Conservation (phyloP, 2,797 vertebrate genomes). For the Natrix natrix region DNA sequence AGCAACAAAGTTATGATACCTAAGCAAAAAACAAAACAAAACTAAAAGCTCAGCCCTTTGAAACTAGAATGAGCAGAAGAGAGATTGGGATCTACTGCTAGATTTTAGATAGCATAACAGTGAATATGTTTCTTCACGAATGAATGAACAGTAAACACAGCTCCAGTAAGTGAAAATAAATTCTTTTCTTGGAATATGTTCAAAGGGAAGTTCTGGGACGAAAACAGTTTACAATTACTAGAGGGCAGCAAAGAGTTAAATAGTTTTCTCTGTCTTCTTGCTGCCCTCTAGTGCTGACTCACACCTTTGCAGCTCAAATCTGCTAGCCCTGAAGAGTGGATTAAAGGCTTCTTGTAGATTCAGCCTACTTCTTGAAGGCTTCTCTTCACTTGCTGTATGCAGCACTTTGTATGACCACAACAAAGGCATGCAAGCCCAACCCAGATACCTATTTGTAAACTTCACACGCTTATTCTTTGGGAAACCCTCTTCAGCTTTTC, state of each 20-base stretch:
- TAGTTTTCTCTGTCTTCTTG: not conserved
- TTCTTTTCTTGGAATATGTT: not conserved
- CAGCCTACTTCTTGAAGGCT: not conserved
- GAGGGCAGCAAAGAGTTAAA: not conserved
- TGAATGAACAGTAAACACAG: not conserved
- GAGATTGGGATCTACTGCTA: not conserved
- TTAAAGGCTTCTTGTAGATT: not conserved
- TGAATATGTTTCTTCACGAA: not conserved
- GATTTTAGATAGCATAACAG: not conserved
- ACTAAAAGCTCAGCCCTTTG: not conserved
- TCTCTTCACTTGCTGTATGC: not conserved
- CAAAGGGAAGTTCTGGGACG: not conserved
- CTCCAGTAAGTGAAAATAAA: not conserved
- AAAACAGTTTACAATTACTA: not conserved
- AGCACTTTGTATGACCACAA: not conserved
- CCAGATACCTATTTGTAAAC: not conserved
- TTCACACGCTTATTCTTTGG: not conserved
- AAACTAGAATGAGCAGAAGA: not conserved
- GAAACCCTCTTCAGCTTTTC: no score
- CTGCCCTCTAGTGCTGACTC: not conserved
- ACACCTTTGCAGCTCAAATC: not conserved
- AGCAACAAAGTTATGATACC: not conserved
- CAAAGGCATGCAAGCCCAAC: not conserved
- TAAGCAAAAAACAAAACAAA: not conserved
- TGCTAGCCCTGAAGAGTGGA: not conserved